Conservation (phyloP, 2,888 invertebrate genomes). For the Drosophila fulvimacula region DNA sequence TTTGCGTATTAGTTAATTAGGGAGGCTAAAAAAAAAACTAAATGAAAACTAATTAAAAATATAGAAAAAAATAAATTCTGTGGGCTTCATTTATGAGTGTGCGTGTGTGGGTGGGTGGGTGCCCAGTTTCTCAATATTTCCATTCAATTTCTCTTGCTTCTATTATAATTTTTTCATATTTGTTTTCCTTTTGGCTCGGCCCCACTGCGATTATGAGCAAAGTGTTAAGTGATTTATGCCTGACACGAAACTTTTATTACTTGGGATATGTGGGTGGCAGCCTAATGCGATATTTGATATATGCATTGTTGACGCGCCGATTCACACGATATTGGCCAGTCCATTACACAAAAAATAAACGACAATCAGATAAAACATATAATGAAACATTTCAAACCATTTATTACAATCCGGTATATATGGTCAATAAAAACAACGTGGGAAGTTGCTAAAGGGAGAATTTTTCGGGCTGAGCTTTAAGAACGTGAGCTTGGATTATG, state of each 20-base stretch:
- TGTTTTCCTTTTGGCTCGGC: constrained; percentile 9
- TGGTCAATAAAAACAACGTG: constrained; percentile 24
- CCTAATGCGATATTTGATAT: constrained; percentile 36
- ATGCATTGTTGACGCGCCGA: constrained; percentile 34
- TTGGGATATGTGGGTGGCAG: constrained; percentile 11
- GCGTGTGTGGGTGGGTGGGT: constrained; percentile 4
- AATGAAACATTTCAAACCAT: constrained; percentile 35
- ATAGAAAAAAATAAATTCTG: neutral
- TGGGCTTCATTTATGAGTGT: neutral
- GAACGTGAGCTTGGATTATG: neutral
- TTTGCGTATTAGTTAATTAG: constrained; percentile 56
- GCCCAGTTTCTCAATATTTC: constrained; percentile 4
- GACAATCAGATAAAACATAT: constrained; percentile 51
- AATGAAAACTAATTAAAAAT: constrained; percentile 18
- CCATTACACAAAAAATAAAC: constrained; percentile 36
- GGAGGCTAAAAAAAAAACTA: constrained; percentile 3
- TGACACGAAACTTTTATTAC: constrained; percentile 47
- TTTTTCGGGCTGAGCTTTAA: constrained; percentile 1
- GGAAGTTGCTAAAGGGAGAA: constrained; percentile 12
- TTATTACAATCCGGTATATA: constrained; percentile 31
- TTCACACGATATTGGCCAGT: constrained; percentile 17
- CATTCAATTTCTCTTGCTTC: constrained; percentile 2
- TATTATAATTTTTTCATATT: neutral
- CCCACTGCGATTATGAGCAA: constrained; percentile 40
- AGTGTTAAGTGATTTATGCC: constrained; percentile 72